Percentiles rank a stretch among this genome's conserved stretches.
phyloP scores from a whole-genome alignment of 2,888 invertebrate genomes.

The Theretra japonica region DNA sequence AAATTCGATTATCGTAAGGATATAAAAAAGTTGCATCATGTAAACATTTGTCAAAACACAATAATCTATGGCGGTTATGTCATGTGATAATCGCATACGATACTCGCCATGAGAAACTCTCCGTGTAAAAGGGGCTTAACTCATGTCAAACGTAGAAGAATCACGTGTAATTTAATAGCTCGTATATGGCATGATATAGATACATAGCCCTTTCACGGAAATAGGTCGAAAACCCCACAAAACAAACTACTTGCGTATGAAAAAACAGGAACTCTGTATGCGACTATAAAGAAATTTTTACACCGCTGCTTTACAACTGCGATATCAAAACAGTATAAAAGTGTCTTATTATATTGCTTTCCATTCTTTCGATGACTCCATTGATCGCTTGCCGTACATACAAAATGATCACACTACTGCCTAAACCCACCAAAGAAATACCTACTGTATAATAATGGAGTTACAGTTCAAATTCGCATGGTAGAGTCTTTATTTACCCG shows the following conservation, averaged over 20 bases:
- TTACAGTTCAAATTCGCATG: conserved; percentile 39
- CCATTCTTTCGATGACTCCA: conserved; percentile 36
- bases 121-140: too few relatives aligned
- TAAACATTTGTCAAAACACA: too few relatives aligned
- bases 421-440: conserved; percentile 21
- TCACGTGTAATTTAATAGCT: too few relatives aligned
- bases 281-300: conserved; percentile 29
- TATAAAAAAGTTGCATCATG: too few relatives aligned
- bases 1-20: too few relatives aligned
- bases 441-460: not conserved
- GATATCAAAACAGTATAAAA: conserved; percentile 53
- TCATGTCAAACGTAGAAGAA: too few relatives aligned
- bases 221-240: not conserved
- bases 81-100: too few relatives aligned
- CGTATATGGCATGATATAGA: too few relatives aligned
- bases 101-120: too few relatives aligned
- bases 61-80: too few relatives aligned
- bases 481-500: conserved; percentile 43
- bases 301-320: conserved; percentile 35
- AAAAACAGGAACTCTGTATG: conserved; percentile 21
- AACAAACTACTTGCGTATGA: conserved; percentile 18
- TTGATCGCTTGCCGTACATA: conserved; percentile 45
- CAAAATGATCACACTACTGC: conserved; percentile 46
- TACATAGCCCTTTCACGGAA: not conserved
- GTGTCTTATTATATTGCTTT: conserved; percentile 44